Evolutionary conservation across 2,113 vertebrate species (phyloP).

Genomic region (Pteruthius melanotis): DNA sequence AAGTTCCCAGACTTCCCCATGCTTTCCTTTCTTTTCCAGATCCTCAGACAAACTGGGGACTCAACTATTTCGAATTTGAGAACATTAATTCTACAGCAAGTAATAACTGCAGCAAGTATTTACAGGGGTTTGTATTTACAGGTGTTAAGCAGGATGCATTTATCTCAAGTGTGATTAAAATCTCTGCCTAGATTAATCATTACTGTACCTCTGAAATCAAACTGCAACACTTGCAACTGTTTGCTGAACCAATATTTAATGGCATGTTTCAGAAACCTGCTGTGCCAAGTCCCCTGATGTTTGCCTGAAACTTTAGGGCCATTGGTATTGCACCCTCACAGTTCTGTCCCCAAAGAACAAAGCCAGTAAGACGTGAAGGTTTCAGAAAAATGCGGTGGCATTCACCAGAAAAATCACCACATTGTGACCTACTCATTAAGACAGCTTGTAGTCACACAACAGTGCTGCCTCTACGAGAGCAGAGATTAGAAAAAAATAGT

Average conservation of each 20-base stretch:
- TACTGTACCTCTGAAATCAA: neutral
- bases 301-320: neutral
- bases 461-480: neutral
- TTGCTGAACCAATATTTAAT: neutral
- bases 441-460: neutral
- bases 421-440: conserved; percentile 10
- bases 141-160: neutral
- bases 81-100: neutral
- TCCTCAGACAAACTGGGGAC: neutral
- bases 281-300: rapidly evolving
- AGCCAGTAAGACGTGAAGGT: neutral
- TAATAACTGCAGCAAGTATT: neutral
- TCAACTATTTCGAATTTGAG: neutral
- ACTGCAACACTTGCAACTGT: neutral
- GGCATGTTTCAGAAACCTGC: neutral
- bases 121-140: neutral
- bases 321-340: neutral
- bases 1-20: neutral
- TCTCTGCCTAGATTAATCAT: neutral
- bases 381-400: neutral
- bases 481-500: neutral
- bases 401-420: neutral
- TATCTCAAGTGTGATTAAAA: neutral
- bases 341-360: neutral
- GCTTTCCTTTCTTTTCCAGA: neutral